Conservation (phyloP, 2,888 invertebrate species). For the Tetheella fluctuosa region DNA sequence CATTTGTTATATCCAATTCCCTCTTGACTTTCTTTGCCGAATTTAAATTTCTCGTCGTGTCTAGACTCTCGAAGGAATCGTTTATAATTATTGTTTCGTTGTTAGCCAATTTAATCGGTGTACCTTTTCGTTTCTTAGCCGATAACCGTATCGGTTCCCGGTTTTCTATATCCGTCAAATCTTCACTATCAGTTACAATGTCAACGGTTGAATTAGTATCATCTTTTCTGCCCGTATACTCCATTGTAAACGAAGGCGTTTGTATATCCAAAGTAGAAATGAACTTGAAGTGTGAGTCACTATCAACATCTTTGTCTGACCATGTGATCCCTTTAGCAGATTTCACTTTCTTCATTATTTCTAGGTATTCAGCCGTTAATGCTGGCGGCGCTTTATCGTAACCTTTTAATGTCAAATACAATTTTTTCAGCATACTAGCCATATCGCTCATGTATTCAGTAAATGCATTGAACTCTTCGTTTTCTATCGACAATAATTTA, state of each 20-base stretch:
- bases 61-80: constrained; percentile 69
- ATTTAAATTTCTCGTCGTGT: constrained; percentile 58
- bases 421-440: constrained; percentile 82
- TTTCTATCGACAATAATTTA: constrained; percentile 67
- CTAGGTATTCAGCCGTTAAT: constrained; percentile 83
- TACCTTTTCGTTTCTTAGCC: constrained; percentile 68
- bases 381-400: constrained; percentile 84
- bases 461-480: constrained; percentile 79
- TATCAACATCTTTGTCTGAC: constrained; percentile 75
- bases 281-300: constrained; percentile 62
- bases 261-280: constrained; percentile 62
- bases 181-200: constrained; percentile 67
- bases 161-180: constrained; percentile 66
- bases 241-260: constrained; percentile 53
- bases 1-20: constrained; percentile 45
- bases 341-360: constrained; percentile 84
- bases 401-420: constrained; percentile 84
- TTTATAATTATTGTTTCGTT: constrained; percentile 76
- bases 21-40: constrained; percentile 70
- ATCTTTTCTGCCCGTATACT: constrained; percentile 40
- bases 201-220: constrained; percentile 51
- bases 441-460: constrained; percentile 79
- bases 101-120: constrained; percentile 67
- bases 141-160: constrained; percentile 44
- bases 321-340: constrained; percentile 85